A percentile compares a stretch with the other conserved stretches of the same genome.
phyloP scores from a whole-genome alignment of 2,113 vertebrate genomes.

The Ascaphus truei region DNA sequence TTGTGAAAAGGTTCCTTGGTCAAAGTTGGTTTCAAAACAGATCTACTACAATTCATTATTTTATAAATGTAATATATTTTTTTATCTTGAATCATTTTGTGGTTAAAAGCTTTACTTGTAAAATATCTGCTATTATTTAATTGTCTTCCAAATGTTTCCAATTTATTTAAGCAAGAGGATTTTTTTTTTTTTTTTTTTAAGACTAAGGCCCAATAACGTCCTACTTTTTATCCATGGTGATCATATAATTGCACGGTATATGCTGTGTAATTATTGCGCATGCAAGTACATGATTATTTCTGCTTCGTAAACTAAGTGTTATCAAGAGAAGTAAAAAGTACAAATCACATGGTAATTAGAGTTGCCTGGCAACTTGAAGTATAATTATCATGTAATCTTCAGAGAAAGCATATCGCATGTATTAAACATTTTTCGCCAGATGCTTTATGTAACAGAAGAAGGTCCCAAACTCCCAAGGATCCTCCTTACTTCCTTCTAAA shows the following conservation, averaged over 20 bases:
- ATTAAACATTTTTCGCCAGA: conserved; percentile 18
- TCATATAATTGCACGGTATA: conserved; percentile 28
- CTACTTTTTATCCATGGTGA: conserved; percentile 30
- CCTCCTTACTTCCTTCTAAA: neutral
- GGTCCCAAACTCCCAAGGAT: no score
- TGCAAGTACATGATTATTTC: conserved; percentile 34
- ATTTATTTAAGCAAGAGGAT: no score
- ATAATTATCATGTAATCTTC: conserved; percentile 36
- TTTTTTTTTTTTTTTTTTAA: neutral
- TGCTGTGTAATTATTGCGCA: conserved; percentile 32
- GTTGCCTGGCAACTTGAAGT: conserved; percentile 36
- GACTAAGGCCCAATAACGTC: conserved; percentile 6
- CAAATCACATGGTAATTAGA: conserved; percentile 34
- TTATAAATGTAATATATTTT: no score
- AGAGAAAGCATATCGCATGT: conserved; percentile 2
- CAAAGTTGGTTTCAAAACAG: no score
- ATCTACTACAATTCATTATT: no score
- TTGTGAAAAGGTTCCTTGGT: no score
- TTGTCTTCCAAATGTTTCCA: no score
- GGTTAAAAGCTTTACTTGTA: no score
- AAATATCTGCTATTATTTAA: no score
- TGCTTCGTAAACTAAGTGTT: conserved; percentile 26
- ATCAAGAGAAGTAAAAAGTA: conserved; percentile 35
- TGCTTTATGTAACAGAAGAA: conserved; percentile 17
- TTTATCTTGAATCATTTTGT: no score